Conservation (phyloP, 2,797 vertebrate species). For the Micrastur ruficollis region DNA sequence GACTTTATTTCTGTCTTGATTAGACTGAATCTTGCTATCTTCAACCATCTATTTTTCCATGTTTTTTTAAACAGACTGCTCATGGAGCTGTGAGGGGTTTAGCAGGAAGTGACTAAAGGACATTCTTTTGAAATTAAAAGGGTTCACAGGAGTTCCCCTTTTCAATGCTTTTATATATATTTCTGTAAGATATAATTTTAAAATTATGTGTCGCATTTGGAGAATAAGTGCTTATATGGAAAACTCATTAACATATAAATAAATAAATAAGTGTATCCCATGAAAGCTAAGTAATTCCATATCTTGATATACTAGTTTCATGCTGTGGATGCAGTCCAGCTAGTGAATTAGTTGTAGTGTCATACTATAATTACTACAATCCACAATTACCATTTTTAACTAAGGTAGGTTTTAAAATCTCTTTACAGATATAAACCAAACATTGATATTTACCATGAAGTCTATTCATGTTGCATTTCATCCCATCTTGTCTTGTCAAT, state of each 20-base stretch:
- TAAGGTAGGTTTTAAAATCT: background rate
- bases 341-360: background rate
- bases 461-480: background rate
- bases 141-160: background rate
- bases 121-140: background rate
- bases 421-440: background rate
- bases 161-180: background rate
- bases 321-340: background rate
- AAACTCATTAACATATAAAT: background rate
- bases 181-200: background rate
- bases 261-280: background rate
- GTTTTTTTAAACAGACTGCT: background rate
- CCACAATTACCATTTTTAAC: background rate
- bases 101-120: background rate
- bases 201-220: background rate
- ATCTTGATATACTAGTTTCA: background rate
- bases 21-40: background rate
- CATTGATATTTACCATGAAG: slow-evolving; percentile 12
- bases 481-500: slow-evolving; percentile 2
- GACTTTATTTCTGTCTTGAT: background rate
- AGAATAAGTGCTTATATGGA: background rate
- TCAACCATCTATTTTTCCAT: background rate
- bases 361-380: background rate
- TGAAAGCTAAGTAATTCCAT: background rate
- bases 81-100: background rate